These are phyloP conservation scores for Ophion costatus DNA, from an alignment of 2,888 invertebrate genomes.

Conservation along the genomic window DNA sequence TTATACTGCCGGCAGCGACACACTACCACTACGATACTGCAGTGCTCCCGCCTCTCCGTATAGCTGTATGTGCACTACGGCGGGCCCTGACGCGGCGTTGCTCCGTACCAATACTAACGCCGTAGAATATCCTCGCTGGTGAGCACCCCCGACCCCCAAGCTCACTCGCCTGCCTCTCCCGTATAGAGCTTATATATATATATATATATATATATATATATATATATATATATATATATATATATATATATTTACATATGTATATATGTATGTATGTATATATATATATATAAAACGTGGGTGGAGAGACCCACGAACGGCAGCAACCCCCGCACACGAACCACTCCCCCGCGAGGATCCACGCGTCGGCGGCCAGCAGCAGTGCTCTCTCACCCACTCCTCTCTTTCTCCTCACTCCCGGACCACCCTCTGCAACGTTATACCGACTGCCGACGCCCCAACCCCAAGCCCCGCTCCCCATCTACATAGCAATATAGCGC, in stretches of 20 bases:
- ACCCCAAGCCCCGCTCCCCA: conserved; percentile 40
- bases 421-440: conserved; percentile 49
- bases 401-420: conserved; percentile 34
- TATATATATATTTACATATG: not conserved
- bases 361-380: conserved; percentile 64
- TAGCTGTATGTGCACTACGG: conserved; percentile 2
- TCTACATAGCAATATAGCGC: conserved; percentile 49
- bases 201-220: conserved; percentile 15
- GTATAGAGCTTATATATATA: conserved; percentile 29
- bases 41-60: conserved; percentile 19
- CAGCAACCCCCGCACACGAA: conserved; percentile 45
- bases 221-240: conserved; percentile 1
- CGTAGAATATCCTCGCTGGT: conserved; percentile 60
- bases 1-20: conserved; percentile 82
- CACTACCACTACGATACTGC: conserved; percentile 70
- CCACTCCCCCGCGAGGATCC: conserved; percentile 60
- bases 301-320: conserved; percentile 32
- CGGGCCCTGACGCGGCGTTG: conserved; percentile 46
- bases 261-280: not conserved
- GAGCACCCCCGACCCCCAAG: conserved; percentile 67
- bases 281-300: conserved; percentile 26
- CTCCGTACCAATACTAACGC: conserved; percentile 55
- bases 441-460: conserved; percentile 63
- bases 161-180: conserved; percentile 55
- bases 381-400: conserved; percentile 61